Percentiles rank a stretch among this genome's conserved stretches.
phyloP scores from a whole-genome alignment of 2,797 vertebrate species.

The Neopelma chrysocephalum region DNA sequence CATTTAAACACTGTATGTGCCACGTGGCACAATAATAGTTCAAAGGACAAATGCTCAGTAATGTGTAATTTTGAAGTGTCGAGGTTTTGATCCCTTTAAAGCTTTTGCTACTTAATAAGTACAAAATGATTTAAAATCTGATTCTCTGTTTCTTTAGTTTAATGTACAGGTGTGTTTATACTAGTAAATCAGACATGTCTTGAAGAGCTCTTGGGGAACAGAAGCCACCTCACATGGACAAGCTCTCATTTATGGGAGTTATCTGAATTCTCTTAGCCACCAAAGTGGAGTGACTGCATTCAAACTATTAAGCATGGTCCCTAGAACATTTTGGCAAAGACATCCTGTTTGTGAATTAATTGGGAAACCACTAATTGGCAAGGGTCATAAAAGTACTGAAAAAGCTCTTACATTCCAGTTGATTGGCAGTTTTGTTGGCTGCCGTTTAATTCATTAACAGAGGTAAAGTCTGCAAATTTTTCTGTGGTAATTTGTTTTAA shows the following conservation, averaged over 20 bases:
- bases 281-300: neutral
- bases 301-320: neutral
- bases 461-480: neutral
- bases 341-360: neutral
- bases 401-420: neutral
- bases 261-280: fast-evolving
- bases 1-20: neutral
- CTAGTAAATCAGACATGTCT: neutral
- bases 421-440: neutral
- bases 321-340: neutral
- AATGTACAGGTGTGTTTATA: neutral
- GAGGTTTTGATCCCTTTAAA: neutral
- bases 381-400: neutral
- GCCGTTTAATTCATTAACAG: neutral
- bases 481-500: neutral
- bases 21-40: neutral
- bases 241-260: neutral
- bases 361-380: neutral
- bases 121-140: neutral
- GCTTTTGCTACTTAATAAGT: neutral
- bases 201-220: neutral
- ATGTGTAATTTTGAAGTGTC: neutral
- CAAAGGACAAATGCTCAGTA: neutral
- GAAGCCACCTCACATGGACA: neutral
- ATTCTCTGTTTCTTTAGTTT: neutral